phyloP scores from a whole-genome alignment of 2,113 vertebrate genomes.

The Stomatorhinus ivindoensis region DNA sequence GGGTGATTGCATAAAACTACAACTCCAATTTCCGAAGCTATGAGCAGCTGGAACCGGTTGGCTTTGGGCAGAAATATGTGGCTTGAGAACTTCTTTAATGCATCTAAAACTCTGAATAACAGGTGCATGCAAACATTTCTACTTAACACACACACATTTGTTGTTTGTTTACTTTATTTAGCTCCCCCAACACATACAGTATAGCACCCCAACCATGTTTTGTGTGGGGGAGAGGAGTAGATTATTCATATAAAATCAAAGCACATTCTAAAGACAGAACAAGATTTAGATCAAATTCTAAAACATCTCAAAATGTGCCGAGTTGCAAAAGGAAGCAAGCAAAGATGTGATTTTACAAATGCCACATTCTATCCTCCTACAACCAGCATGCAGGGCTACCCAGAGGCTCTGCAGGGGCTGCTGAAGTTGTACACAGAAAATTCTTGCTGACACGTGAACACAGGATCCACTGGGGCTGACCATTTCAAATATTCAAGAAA shows the following conservation, averaged over 20 bases:
- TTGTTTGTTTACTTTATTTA: conserved; percentile 18
- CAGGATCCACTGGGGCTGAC: not conserved
- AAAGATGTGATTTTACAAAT: conserved; percentile 1
- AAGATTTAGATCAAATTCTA: conserved; percentile 16
- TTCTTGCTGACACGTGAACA: not conserved
- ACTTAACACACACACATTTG: not conserved
- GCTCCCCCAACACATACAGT: conserved; percentile 5
- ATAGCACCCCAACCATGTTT: not conserved
- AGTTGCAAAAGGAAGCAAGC: conserved; percentile 11
- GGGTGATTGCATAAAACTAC: not conserved
- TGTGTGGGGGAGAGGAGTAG: not conserved
- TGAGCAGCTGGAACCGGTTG: not conserved
- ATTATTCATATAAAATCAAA: conserved; percentile 35
- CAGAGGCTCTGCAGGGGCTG: not conserved
- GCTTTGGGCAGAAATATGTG: not conserved
- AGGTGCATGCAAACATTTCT: not conserved
- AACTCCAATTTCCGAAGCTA: not conserved
- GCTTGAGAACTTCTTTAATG: not conserved
- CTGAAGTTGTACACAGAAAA: not conserved
- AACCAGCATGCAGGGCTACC: not conserved
- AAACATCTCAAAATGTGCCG: conserved; percentile 15
- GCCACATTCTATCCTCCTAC: not conserved
- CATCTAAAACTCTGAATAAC: not conserved
- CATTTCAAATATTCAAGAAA: not conserved
- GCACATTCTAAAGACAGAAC: conserved; percentile 30